These are phyloP conservation scores for Pipistrellus pipistrellus DNA, from an alignment of 2,797 vertebrate species.

Conservation along the genomic window DNA sequence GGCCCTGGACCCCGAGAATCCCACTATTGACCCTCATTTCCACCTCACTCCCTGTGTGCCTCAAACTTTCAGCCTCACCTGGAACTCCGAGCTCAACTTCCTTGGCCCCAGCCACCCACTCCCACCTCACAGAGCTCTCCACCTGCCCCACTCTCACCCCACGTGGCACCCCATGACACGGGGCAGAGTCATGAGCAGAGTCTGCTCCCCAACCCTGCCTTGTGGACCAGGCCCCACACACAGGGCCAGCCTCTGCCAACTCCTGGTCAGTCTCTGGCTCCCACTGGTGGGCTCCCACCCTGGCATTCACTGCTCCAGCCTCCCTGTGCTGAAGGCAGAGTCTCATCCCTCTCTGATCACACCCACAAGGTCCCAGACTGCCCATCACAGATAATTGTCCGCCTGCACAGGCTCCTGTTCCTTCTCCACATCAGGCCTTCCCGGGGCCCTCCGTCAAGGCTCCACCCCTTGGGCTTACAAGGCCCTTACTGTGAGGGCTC, in stretches of 20 bases:
- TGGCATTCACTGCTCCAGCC: background rate
- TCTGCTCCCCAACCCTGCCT: background rate
- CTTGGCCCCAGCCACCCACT: background rate
- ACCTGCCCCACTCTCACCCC: background rate
- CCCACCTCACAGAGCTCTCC: too few relatives aligned
- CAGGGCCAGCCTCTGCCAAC: background rate
- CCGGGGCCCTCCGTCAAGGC: background rate
- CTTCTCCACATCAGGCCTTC: background rate
- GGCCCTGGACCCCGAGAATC: background rate
- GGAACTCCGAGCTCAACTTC: background rate
- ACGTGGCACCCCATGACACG: background rate
- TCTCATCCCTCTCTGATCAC: background rate
- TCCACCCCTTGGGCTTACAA: background rate
- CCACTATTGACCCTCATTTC: background rate
- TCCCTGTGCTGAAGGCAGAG: background rate
- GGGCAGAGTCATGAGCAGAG: background rate
- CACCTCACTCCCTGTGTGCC: background rate
- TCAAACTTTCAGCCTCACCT: background rate
- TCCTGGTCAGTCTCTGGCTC: background rate
- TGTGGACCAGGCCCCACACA: background rate
- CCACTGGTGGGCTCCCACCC: background rate
- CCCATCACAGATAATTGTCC: background rate
- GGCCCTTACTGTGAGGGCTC: background rate
- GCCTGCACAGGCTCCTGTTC: background rate
- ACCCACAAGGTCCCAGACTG: accelerated